Conservation (phyloP, 1,140 invertebrate species). For the Fragariocoptes setiger region DNA sequence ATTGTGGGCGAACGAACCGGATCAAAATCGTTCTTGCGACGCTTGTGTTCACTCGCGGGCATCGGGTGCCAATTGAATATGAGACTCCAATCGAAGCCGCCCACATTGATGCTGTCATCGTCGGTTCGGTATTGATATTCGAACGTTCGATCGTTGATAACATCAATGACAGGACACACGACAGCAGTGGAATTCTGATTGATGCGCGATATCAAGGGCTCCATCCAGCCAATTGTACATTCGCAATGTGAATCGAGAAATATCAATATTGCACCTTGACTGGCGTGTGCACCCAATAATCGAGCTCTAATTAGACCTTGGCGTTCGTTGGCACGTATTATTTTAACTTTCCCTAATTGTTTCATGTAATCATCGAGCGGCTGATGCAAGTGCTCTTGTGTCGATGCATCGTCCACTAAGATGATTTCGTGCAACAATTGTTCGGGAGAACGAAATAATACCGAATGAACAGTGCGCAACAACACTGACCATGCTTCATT, state of each 20-base stretch:
- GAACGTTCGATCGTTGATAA: slow-evolving; percentile 24
- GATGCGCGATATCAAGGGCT: slow-evolving; percentile 56
- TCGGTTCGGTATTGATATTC: slow-evolving; percentile 16
- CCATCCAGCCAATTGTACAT: slow-evolving; percentile 57
- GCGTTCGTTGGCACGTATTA: slow-evolving; percentile 46
- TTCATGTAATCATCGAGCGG: slow-evolving; percentile 69
- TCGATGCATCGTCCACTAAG: slow-evolving; percentile 77
- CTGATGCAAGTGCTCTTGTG: slow-evolving; percentile 68
- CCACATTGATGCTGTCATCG: slow-evolving; percentile 68
- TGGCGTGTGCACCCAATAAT: slow-evolving; percentile 57
- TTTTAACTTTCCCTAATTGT: slow-evolving; percentile 17
- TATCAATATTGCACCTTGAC: slow-evolving; percentile 64
- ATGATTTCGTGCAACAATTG: slow-evolving; percentile 28
- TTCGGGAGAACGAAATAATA: slow-evolving; percentile 13
- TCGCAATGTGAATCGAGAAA: slow-evolving; percentile 91
- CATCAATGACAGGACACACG: slow-evolving; percentile 52
- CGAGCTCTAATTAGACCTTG: slow-evolving; percentile 79
- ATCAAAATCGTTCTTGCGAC: slow-evolving; percentile 45
- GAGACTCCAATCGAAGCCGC: slow-evolving; percentile 79
- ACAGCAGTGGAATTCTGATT: slow-evolving; percentile 57
- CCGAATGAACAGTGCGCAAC: slow-evolving; percentile 14
- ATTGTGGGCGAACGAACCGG: slow-evolving; percentile 30
- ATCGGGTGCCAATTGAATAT: slow-evolving; percentile 86
- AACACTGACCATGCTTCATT: slow-evolving; percentile 25
- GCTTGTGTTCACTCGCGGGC: slow-evolving; percentile 65